Conservation (phyloP, 2,113 vertebrate genomes). For the Syrmaticus mikado region DNA sequence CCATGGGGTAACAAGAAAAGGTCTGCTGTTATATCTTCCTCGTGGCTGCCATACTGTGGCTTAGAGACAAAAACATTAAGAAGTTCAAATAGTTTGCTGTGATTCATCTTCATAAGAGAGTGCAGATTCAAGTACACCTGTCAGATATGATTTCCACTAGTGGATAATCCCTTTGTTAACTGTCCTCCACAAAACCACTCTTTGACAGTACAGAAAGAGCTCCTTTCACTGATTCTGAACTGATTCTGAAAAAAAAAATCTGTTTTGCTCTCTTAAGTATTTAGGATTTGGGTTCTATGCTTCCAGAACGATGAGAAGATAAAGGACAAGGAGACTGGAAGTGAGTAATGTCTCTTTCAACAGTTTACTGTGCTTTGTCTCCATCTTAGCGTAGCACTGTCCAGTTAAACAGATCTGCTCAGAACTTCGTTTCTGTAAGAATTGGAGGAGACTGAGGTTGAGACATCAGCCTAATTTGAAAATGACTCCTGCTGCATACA, state of each 20-base stretch:
- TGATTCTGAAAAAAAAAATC: background rate
- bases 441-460: background rate
- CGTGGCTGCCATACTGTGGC: background rate
- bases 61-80: background rate
- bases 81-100: background rate
- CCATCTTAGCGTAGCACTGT: background rate
- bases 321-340: background rate
- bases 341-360: background rate
- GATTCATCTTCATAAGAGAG: background rate
- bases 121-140: background rate
- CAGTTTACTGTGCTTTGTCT: background rate
- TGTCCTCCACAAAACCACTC: background rate
- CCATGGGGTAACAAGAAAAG: background rate
- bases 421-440: background rate
- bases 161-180: background rate
- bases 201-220: background rate
- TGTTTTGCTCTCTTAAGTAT: background rate
- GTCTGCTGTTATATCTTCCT: background rate
- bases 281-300: too few species aligned
- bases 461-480: background rate
- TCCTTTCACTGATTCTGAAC: background rate
- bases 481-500: background rate
- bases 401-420: background rate
- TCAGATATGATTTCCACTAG: background rate
- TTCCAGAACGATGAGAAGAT: background rate